Evolutionary conservation across 2,113 vertebrate species (phyloP), one percentile per base, ranked within the genome.

Genomic region (Balaeniceps rex): DNA sequence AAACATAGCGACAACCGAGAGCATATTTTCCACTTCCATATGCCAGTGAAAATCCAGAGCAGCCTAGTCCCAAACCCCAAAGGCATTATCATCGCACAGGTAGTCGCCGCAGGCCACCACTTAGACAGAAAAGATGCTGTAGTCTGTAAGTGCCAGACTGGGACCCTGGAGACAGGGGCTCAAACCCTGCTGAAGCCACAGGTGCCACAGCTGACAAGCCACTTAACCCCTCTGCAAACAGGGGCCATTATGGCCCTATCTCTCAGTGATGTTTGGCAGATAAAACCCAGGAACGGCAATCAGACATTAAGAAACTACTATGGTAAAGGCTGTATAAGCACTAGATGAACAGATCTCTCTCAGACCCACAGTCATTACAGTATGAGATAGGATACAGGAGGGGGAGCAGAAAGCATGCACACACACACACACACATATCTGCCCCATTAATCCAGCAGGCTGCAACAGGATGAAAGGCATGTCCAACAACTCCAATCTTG

Each of bases 381-480:
- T 11, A 51, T 6, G 8, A 81, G 84, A 36, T 1, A 70, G 47
- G 47, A 78, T 15, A 57, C n/a, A 78, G 72, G 47, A 80, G 44
- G 40, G n/a, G 58, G 33, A 81, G 52, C 60, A 70, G 87, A 75
- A 70, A 82, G 52, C 81, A 63, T 2, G 40, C 47, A 33, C 9
- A 14, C 54, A 38, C 23, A n/a, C 1, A 14, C 51, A 69, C 63
- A 22, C 12, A 54, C 14, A 25, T 24, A 61, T 38, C 81, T 91
- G 61, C 66, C 49, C 91, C 78, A 61, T 91, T 81, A 93, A 87
- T 87, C 69, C 93, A 94, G 81, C 80, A 93, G 94, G 91, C 83
- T 91, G 71, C 80, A 87, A 83, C 74, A 88, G 88, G 86, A 88
- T 80, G 80, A 80, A 93, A 95, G 77, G 58, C 87, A 93, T 4